These are phyloP conservation scores for Nibea coibor DNA, from an alignment of 2,113 vertebrate genomes.

Conservation along the genomic window DNA sequence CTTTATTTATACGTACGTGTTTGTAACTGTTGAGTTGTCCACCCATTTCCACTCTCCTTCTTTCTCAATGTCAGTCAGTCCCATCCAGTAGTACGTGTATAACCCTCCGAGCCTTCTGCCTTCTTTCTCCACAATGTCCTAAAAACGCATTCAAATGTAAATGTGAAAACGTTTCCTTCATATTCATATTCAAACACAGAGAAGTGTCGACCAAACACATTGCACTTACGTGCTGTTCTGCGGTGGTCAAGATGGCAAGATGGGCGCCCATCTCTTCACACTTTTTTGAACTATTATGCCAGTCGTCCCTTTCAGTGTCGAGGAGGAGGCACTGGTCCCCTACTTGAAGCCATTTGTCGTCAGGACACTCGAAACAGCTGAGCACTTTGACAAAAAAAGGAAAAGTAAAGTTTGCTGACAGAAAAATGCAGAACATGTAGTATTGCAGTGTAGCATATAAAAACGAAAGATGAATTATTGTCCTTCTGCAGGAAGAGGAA, in stretches of 20 bases:
- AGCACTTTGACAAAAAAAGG: not conserved
- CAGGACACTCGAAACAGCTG: slow-evolving; percentile 35
- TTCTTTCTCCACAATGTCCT: slow-evolving; percentile 31
- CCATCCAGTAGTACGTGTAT: slow-evolving; percentile 36
- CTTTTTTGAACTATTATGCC: not conserved
- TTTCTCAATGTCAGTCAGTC: slow-evolving; percentile 37
- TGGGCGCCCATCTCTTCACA: slow-evolving; percentile 17
- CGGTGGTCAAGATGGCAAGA: slow-evolving; percentile 45
- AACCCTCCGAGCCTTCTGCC: slow-evolving; percentile 5
- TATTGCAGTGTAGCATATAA: not conserved
- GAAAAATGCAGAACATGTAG: not conserved
- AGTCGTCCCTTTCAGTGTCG: not conserved
- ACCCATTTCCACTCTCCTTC: slow-evolving; percentile 50
- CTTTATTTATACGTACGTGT: slow-evolving; percentile 16
- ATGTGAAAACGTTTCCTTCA: not conserved
- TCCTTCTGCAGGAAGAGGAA: slow-evolving; percentile 7
- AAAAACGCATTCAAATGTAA: not conserved
- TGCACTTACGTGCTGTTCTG: slow-evolving; percentile 31
- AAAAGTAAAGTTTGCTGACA: not conserved
- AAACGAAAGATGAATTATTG: not conserved
- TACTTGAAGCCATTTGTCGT: not conserved
- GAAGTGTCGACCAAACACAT: not conserved
- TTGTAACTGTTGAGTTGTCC: slow-evolving; percentile 11
- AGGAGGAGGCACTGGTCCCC: slow-evolving; percentile 42
- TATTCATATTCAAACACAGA: not conserved